Evolutionary conservation across 2,888 invertebrate species (phyloP), one percentile per base, ranked within the genome.

Genomic region (Odontomyia ornata): DNA sequence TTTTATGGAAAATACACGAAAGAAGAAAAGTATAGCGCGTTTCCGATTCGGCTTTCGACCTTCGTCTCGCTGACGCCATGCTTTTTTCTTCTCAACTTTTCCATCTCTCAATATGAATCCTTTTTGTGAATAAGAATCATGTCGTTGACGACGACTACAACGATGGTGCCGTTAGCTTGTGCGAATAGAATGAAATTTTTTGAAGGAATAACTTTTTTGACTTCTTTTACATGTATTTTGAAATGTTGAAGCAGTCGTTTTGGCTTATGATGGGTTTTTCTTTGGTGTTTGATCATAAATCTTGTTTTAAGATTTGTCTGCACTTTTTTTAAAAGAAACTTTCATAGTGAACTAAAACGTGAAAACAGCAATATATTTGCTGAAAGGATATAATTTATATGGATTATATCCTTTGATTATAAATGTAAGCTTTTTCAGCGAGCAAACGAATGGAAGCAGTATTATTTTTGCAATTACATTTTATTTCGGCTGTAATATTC

Each of bases 31-130:
- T 73, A 52, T 60, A 13, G 73, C 52, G 60, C 73, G 60, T 60
- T 73, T 73, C 73, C 73, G 73, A 60, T 73, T 60, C 60, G 36
- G 25, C 60, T 57, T 23, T 60, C 36, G 73, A 60, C 73, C 46
- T 73, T 73, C 73, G 73, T 73, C 73, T 73, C 73, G 73, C 73
- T 73, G 73, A 73, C 73, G 73, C 73, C 73, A 73, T 30, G 57
- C 73, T 73, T 73, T 73, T 73, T 60, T 23, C 43, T 73, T 27
- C 13, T 21, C 18, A 57, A 15, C 9, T 36, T 57, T 73, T 60
- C 25, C n/a, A 23, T 9, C 21, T 9, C 18, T 21, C 21, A 72
- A 15, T 23, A 18, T 36, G 43, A 60, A 60, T 57, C 60, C 36
- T 57, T 73, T 30, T 73, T 73, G 21, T 60, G 25, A 23, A 11